A percentile compares a stretch with the other conserved stretches of the same genome.
phyloP scores from a whole-genome alignment of 2,113 vertebrate species.

The Eubucco bourcierii region DNA sequence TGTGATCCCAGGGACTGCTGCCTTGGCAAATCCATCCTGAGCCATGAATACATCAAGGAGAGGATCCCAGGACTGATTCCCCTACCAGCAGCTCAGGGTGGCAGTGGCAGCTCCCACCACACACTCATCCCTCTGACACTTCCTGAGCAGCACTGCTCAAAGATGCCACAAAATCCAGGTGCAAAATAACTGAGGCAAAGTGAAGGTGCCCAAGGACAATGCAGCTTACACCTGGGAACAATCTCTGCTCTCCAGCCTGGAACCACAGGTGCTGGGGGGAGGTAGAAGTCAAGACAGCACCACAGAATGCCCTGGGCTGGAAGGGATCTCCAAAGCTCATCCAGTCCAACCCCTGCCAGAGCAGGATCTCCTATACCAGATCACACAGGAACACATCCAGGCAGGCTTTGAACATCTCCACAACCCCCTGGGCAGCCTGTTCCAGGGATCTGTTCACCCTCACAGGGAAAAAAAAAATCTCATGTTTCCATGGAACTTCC shows the following conservation, averaged over 20 bases:
- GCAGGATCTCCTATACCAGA: too few species aligned
- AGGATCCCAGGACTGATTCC: neutral
- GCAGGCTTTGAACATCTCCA: too few species aligned
- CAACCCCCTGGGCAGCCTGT: too few species aligned
- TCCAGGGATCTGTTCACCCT: too few species aligned
- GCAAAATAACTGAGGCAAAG: neutral
- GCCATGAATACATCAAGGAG: neutral
- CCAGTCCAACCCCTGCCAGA: too few species aligned
- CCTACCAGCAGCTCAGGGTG: neutral
- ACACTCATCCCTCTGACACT: neutral
- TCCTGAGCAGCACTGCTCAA: neutral
- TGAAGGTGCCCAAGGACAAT: neutral
- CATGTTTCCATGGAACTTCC: too few species aligned
- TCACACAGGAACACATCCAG: too few species aligned
- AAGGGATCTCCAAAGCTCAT: too few species aligned
- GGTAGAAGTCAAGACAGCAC: slow-evolving; percentile 56
- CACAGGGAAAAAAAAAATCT: too few species aligned
- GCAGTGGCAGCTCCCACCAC: neutral
- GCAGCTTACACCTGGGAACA: neutral
- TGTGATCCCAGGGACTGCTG: neutral
- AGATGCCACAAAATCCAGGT: neutral
- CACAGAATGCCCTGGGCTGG: too few species aligned
- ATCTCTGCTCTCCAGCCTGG: neutral
- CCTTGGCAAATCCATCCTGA: neutral
- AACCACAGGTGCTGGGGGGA: slow-evolving; percentile 59